Conservation (phyloP, 1,140 invertebrate species). For the Solenopsis invicta region DNA sequence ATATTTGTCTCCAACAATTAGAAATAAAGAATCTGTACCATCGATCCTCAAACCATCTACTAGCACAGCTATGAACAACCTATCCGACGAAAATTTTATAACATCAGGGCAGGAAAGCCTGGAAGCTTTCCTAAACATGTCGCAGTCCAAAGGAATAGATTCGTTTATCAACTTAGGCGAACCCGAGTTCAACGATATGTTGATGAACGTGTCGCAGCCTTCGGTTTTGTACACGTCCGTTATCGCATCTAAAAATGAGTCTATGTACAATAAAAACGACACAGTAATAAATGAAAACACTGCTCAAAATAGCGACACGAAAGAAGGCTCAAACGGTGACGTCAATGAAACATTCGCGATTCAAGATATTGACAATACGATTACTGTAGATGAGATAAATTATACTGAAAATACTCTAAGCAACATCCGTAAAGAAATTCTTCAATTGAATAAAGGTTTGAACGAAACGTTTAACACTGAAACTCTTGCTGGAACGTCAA, state of each 20-base stretch:
- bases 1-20: constrained; percentile 31
- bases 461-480: constrained; percentile 55
- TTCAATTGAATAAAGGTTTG: constrained; percentile 21
- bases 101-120: constrained; percentile 81
- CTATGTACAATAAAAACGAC: not conserved
- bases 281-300: not conserved
- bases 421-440: constrained; percentile 59
- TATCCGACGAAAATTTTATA: constrained; percentile 56
- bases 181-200: constrained; percentile 78
- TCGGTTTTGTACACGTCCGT: constrained; percentile 81
- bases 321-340: constrained; percentile 19
- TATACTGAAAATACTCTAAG: constrained; percentile 38
- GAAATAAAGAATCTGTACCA: constrained; percentile 73
- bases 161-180: constrained; percentile 82
- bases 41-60: constrained; percentile 74
- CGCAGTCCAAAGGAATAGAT: constrained; percentile 82
- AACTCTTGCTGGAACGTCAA: not conserved
- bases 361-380: not conserved
- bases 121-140: constrained; percentile 82
- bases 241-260: constrained; percentile 63
- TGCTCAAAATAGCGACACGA: not conserved
- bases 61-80: constrained; percentile 44
- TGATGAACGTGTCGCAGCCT: constrained; percentile 83
- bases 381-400: constrained; percentile 9
- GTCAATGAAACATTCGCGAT: constrained; percentile 44